These are phyloP conservation scores for Nephila pilipes DNA, from an alignment of 1,140 invertebrate species.

Conservation along the genomic window DNA sequence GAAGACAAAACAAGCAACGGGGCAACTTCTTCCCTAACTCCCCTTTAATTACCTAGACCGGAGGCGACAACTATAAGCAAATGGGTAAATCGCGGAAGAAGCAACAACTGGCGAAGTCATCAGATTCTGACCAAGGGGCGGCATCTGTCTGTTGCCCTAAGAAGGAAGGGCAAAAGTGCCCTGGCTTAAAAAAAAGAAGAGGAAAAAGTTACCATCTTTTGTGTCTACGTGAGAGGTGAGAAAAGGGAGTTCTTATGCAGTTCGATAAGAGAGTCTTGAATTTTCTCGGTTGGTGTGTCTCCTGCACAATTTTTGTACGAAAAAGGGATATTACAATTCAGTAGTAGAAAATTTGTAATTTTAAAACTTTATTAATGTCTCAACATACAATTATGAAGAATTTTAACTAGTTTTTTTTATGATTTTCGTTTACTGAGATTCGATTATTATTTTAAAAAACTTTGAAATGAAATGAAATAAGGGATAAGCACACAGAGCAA, in stretches of 20 bases:
- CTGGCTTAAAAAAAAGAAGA: not conserved
- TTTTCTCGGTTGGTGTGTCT: too few species aligned
- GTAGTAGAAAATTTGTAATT: too few species aligned
- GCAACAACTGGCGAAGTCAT: slow-evolving; percentile 60
- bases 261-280: not conserved
- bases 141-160: not conserved
- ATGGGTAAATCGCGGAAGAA: slow-evolving; percentile 30
- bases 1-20: slow-evolving; percentile 45
- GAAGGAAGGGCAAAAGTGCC: not conserved
- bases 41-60: slow-evolving; percentile 57
- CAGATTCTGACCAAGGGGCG: not conserved
- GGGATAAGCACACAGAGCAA: too few species aligned
- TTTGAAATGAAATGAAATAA: too few species aligned
- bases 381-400: too few species aligned
- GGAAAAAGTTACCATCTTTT: not conserved
- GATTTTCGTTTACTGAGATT: too few species aligned
- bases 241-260: slow-evolving; percentile 3
- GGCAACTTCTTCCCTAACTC: slow-evolving; percentile 44
- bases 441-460: too few species aligned
- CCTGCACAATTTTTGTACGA: too few species aligned
- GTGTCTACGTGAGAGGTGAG: slow-evolving; percentile 2
- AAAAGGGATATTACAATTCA: too few species aligned
- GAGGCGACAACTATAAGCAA: slow-evolving; percentile 51
- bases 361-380: too few species aligned
- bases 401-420: too few species aligned